Percentiles rank a stretch among this genome's conserved stretches.
These are phyloP conservation scores for Mungos mungo DNA, from an alignment of 2,113 vertebrate species.

Conservation along the genomic window DNA sequence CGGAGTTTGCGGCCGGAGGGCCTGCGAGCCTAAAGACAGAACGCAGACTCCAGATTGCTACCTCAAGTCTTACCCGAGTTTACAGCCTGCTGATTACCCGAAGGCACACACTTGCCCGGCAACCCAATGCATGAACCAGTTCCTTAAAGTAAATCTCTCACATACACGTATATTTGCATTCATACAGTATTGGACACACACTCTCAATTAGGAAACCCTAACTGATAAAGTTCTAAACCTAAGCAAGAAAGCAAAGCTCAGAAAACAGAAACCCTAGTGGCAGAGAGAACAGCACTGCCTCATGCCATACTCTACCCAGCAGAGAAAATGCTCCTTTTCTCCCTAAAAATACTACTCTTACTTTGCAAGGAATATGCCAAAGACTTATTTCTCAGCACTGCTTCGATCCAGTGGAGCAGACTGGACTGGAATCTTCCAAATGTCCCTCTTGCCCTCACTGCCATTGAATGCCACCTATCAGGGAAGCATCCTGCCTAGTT, in stretches of 20 bases:
- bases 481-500: background rate
- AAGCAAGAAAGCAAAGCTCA: background rate
- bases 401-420: background rate
- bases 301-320: rapidly evolving
- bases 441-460: rapidly evolving
- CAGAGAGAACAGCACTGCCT: background rate
- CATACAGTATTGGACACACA: too few species aligned
- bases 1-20: background rate
- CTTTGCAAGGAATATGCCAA: background rate
- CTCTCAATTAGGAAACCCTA: background rate
- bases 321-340: rapidly evolving
- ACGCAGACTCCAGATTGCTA: background rate
- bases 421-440: background rate
- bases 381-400: background rate
- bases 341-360: background rate
- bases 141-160: background rate
- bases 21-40: too few species aligned
- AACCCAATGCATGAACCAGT: background rate
- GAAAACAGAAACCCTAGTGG: too few species aligned
- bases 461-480: background rate
- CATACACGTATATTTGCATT: background rate
- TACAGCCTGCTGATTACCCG: background rate
- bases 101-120: background rate
- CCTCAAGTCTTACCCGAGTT: too few species aligned
- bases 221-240: background rate